A percentile compares a stretch with the other conserved stretches of the same genome.
phyloP scores from a whole-genome alignment of 2,888 invertebrate species.

The Chloroclystis v-ata region DNA sequence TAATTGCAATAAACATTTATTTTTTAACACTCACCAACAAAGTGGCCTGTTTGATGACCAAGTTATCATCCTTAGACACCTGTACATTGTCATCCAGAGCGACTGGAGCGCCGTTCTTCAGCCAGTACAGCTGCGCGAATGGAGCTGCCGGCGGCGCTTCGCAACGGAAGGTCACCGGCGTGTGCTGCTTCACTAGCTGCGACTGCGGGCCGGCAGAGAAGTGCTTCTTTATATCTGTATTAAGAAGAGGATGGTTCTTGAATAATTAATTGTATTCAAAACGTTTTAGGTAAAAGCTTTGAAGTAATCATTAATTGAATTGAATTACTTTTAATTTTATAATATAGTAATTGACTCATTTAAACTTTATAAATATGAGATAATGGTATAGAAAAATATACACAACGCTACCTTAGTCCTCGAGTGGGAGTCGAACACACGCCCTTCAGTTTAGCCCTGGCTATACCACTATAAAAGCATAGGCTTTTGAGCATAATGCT shows the following conservation, averaged over 20 bases:
- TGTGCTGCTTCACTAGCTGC: conserved; percentile 87
- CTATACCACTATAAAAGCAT: too few relatives aligned
- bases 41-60: conserved; percentile 90
- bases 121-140: conserved; percentile 90
- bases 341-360: too few relatives aligned
- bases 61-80: conserved; percentile 89
- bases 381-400: too few relatives aligned
- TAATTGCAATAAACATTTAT: neutral
- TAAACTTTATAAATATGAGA: too few relatives aligned
- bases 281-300: neutral
- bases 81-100: conserved; percentile 82
- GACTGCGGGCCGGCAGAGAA: conserved; percentile 93
- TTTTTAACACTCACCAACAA: conserved; percentile 78
- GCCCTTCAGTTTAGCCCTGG: too few relatives aligned
- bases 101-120: conserved; percentile 86
- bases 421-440: too few relatives aligned
- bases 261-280: neutral
- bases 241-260: too few relatives aligned
- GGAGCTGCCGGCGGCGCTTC: conserved; percentile 93
- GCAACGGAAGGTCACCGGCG: conserved; percentile 91
- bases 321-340: too few relatives aligned
- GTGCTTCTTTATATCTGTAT: conserved; percentile 93
- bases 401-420: too few relatives aligned
- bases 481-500: too few relatives aligned
- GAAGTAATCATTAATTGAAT: too few relatives aligned